phyloP scores from a whole-genome alignment of 2,113 vertebrate genomes.

The Gavialis gangeticus region DNA sequence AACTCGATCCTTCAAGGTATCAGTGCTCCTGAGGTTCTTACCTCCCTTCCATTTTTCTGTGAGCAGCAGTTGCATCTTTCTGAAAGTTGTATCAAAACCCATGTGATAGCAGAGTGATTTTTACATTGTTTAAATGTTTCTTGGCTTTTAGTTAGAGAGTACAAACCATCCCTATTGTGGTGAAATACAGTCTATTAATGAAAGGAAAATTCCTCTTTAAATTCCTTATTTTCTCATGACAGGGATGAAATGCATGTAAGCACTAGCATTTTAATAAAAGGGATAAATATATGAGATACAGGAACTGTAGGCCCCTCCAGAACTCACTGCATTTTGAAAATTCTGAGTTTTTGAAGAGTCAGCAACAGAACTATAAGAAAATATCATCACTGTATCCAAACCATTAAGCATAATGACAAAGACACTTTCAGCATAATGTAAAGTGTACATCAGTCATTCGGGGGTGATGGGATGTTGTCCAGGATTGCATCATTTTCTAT shows the following conservation, averaged over 20 bases:
- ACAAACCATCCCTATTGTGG: fast-evolving
- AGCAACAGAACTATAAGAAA: neutral
- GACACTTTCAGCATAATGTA: too few species aligned
- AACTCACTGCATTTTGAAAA: neutral
- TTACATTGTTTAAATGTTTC: neutral
- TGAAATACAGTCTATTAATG: neutral
- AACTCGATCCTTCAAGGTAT: neutral
- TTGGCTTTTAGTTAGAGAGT: neutral
- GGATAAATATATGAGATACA: neutral
- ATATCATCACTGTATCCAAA: neutral
- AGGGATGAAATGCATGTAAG: neutral
- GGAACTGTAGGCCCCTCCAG: neutral
- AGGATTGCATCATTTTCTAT: neutral
- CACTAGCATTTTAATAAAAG: neutral
- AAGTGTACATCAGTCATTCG: neutral
- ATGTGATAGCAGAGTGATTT: neutral
- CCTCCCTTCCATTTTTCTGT: neutral
- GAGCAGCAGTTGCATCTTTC: neutral
- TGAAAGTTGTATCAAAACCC: neutral
- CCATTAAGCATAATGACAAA: too few species aligned
- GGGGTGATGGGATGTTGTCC: neutral
- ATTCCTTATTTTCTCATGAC: neutral
- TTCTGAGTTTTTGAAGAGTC: neutral
- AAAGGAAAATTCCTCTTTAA: neutral
- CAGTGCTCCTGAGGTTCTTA: neutral